phyloP scores from a whole-genome alignment of 2,797 vertebrate genomes.

The Myiotriccus ornatus region DNA sequence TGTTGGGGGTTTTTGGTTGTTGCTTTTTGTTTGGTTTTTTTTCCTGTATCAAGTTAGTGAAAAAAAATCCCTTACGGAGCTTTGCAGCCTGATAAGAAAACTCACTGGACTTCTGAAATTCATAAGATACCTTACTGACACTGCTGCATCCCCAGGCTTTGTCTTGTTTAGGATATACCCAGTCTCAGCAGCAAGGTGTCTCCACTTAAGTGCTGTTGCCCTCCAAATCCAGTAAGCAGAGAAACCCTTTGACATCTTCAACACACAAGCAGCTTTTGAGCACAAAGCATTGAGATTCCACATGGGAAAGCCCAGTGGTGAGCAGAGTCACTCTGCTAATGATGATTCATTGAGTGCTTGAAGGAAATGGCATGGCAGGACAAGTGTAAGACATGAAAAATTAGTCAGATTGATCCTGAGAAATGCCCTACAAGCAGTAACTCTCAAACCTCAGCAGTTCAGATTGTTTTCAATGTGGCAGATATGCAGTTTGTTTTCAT shows the following conservation, averaged over 20 bases:
- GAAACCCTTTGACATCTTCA: neutral
- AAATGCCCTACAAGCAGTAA: neutral
- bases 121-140: neutral
- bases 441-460: neutral
- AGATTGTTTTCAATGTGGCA: neutral
- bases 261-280: neutral
- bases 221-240: neutral
- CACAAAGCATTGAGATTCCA: neutral
- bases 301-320: neutral
- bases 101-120: neutral
- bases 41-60: neutral
- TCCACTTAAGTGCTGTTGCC: neutral
- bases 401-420: neutral
- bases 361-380: neutral
- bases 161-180: neutral
- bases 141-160: neutral
- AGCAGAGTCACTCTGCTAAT: neutral
- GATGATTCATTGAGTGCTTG: constrained; percentile 19
- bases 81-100: neutral
- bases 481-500: neutral
- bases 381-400: neutral
- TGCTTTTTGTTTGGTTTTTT: too few relatives aligned
- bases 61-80: neutral
- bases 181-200: neutral
- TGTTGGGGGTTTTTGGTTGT: neutral